Percentiles rank a stretch among this genome's conserved stretches.
Evolutionary conservation across 53 echinoderm and acorn worm species (phyloP).

Genomic region (Zoroaster sp.): DNA sequence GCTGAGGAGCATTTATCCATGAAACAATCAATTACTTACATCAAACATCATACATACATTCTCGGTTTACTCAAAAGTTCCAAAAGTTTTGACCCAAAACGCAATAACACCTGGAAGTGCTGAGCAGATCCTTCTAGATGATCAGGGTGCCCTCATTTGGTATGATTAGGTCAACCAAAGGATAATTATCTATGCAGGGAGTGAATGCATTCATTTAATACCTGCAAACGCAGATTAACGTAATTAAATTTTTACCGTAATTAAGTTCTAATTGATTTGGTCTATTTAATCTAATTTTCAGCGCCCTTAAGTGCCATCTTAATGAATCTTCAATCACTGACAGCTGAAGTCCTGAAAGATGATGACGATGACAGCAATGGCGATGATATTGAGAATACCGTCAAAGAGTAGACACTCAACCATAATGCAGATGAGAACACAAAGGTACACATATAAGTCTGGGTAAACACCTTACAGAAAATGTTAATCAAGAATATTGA

Average conservation of each 20-base stretch:
- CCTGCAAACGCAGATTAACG: too few species aligned
- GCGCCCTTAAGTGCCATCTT: slow-evolving; percentile 72
- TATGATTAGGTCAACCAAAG: background rate
- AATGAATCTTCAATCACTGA: slow-evolving; percentile 72
- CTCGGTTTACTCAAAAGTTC: too few species aligned
- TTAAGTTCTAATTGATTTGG: background rate
- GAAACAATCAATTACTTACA: too few species aligned
- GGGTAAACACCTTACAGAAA: too few species aligned
- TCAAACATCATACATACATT: too few species aligned
- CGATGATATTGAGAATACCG: background rate
- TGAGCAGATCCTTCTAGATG: background rate
- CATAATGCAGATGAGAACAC: too few species aligned
- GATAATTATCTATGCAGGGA: too few species aligned
- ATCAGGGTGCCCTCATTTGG: background rate
- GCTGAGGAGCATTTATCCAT: too few species aligned
- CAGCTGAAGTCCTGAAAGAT: slow-evolving; percentile 76
- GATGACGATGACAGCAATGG: slow-evolving; percentile 45
- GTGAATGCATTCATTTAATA: too few species aligned
- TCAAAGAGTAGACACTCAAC: slow-evolving; percentile 5
- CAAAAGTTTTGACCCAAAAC: too few species aligned
- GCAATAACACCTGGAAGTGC: background rate
- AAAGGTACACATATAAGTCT: too few species aligned
- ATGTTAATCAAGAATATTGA: too few species aligned
- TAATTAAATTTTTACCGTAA: background rate
- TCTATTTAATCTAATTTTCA: slow-evolving; percentile 13